These are phyloP conservation scores for Rhagoletis pomonella DNA, from an alignment of 1,140 invertebrate genomes.

Conservation along the genomic window DNA sequence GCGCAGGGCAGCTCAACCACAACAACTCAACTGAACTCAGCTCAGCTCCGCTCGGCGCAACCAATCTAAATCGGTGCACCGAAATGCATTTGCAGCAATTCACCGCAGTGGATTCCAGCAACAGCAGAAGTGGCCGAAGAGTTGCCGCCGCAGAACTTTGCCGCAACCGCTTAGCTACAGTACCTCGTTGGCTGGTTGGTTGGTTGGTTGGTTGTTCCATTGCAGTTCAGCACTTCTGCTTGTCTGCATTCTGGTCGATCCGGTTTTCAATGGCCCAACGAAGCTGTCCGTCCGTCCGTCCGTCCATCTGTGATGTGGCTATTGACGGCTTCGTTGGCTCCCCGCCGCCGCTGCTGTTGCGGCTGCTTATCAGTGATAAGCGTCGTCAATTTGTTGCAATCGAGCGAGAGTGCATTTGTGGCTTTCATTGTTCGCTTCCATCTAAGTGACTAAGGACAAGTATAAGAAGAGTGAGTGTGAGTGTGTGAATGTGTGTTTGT, in stretches of 20 bases:
- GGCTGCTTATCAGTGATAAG: constrained; percentile 46
- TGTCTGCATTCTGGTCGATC: constrained; percentile 22
- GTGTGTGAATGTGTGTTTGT: neutral
- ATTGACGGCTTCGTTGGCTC: neutral
- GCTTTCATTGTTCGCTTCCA: constrained; percentile 43
- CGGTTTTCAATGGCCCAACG: neutral
- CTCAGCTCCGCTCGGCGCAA: neutral
- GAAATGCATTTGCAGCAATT: constrained; percentile 26
- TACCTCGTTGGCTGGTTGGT: neutral
- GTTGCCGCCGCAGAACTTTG: neutral
- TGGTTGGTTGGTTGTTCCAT: neutral
- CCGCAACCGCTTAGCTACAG: neutral
- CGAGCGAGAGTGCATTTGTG: constrained; percentile 48
- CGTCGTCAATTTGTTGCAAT: constrained; percentile 51
- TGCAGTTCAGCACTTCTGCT: no score
- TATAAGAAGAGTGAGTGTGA: neutral
- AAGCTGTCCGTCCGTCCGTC: neutral
- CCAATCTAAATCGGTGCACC: constrained; percentile 5
- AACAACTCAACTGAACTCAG: constrained; percentile 5
- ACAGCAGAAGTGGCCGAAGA: neutral
- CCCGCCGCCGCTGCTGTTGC: neutral
- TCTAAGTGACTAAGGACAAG: neutral
- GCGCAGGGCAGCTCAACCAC: neutral
- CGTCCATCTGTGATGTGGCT: neutral
- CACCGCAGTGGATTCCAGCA: neutral